These are phyloP conservation scores for Dermolepida albohirtum DNA, from an alignment of 2,888 invertebrate species.

Conservation along the genomic window DNA sequence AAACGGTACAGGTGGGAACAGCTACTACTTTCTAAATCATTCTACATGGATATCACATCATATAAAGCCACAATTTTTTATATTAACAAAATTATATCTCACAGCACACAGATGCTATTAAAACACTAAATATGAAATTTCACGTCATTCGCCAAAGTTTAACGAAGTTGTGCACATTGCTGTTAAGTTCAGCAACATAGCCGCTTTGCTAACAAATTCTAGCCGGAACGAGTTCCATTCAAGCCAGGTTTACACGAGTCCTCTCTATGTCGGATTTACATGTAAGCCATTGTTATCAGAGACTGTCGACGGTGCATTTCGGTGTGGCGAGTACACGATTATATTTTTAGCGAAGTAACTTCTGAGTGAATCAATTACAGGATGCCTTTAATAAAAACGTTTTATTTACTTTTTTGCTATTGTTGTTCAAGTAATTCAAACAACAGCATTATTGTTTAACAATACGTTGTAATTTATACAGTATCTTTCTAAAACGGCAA, in stretches of 20 bases:
- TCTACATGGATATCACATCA: background rate
- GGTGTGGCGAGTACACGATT: constrained; percentile 7
- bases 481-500: too few relatives aligned
- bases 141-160: constrained; percentile 29
- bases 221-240: constrained; percentile 40
- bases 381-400: constrained; percentile 11
- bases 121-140: background rate
- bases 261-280: background rate
- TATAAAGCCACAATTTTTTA: background rate
- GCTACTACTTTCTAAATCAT: constrained; percentile 9
- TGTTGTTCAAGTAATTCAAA: background rate
- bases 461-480: too few relatives aligned
- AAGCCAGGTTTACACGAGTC: constrained; percentile 41
- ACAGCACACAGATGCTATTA: background rate
- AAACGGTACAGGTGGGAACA: constrained; percentile 30
- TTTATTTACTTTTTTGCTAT: background rate
- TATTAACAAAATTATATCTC: background rate
- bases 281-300: constrained; percentile 5
- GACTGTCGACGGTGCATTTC: constrained; percentile 17
- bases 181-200: constrained; percentile 32
- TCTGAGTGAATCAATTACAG: constrained; percentile 17
- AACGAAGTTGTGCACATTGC: constrained; percentile 11
- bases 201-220: constrained; percentile 28
- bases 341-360: constrained; percentile 28
- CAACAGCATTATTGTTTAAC: background rate